These are phyloP conservation scores for Pachyramphus minor DNA, from an alignment of 2,113 vertebrate genomes.

Conservation along the genomic window DNA sequence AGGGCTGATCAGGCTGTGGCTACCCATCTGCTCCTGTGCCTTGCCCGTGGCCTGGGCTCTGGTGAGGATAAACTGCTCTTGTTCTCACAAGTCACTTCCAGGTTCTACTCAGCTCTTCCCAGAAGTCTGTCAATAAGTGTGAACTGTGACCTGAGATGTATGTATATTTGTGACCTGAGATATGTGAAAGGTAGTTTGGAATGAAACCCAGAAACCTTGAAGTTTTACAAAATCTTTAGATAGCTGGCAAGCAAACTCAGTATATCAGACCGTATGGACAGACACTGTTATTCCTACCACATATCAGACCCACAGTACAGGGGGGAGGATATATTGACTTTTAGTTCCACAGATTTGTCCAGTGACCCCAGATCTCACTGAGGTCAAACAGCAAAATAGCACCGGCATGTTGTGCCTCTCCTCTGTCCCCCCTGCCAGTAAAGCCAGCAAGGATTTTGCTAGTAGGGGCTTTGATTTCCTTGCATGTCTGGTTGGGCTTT, in stretches of 20 bases:
- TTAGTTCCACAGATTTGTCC: background rate
- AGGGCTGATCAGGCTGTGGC: background rate
- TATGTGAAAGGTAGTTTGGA: background rate
- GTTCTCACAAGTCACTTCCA: background rate
- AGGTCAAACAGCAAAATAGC: background rate
- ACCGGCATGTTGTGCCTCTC: background rate
- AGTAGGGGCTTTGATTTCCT: accelerated
- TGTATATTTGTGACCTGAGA: background rate
- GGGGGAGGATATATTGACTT: background rate
- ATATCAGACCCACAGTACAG: accelerated
- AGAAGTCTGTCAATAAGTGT: background rate
- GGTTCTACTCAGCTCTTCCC: background rate
- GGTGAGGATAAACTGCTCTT: background rate
- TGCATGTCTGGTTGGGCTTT: background rate
- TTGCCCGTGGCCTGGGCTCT: background rate
- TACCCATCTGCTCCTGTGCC: background rate
- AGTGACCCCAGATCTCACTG: background rate
- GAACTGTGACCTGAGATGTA: background rate
- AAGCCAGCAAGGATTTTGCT: background rate
- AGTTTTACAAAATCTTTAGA: background rate
- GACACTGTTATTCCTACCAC: background rate
- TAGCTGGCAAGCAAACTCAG: background rate
- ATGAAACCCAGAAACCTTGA: background rate
- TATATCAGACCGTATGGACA: background rate
- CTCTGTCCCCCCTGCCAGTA: background rate